Evolutionary conservation across 2,797 vertebrate species (phyloP), one percentile per base, ranked within the genome.

Genomic region (Sarcophilus harrisii): DNA sequence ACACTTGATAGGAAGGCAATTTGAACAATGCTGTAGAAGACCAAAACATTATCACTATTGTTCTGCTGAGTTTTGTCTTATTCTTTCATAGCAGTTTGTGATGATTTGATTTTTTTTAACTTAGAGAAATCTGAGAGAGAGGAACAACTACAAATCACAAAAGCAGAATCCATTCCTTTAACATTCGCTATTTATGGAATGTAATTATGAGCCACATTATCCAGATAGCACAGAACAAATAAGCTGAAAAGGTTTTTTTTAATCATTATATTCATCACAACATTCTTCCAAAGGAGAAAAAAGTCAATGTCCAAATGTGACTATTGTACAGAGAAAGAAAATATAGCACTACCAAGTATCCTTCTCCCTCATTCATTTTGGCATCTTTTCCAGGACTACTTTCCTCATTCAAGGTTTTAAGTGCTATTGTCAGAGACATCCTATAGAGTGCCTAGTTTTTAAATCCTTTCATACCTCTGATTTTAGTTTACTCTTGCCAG

Each of bases 241-340:
- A 91, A n/a, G 52, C 81, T 57, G 58, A 95, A 97, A 97, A 96
- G 87, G 9, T 54, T 54, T 93, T 96, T 96, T 58, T 93, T 90
- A 97, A 97, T 96, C 97, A 52, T 92, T 95, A 95, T 73, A 95
- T 96, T 96, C 94, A 96, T 96, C 28, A 32, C 62, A 62, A 91
- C 89, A 92, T 95, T 95, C 60, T 92, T 95, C 96, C 95, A 94
- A 92, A 97, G 87, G 59, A 55, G 90, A 92, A 38, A 94, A 91
- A 58, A 52, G 93, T 90, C 94, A 87, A 58, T 93, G 90, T 87
- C 95, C 93, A 93, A 96, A 90, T 58, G 92, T 13, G 66, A 66
- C 97, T 94, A 92, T 54, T 93, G 91, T 38, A 52, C 52, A 52
- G 52, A 57, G 38, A 92, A 92, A 66, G 62, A 49, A 91, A 96